Evolutionary conservation across 2,888 invertebrate species (phyloP).

Genomic region (Leptogaster cylindrica): DNA sequence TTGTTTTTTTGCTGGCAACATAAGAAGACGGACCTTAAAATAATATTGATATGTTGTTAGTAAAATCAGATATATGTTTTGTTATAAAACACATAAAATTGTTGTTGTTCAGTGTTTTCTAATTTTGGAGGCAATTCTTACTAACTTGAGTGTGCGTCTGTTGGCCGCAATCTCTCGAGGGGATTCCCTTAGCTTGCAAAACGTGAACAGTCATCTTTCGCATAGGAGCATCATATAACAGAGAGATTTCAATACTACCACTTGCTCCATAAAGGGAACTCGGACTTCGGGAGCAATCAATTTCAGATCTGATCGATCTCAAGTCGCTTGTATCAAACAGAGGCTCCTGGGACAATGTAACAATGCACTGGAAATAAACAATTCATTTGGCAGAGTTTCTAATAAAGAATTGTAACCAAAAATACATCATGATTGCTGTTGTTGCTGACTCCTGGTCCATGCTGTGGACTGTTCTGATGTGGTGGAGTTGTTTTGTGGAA

Average conservation of each 20-base stretch:
- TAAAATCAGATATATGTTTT: not conserved
- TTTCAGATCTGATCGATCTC: slow-evolving; percentile 60
- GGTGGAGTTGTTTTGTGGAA: slow-evolving; percentile 47
- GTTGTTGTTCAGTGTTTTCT: not conserved
- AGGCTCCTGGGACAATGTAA: slow-evolving; percentile 62
- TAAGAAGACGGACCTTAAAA: slow-evolving; percentile 80
- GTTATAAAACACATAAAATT: not conserved
- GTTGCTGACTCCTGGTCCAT: slow-evolving; percentile 66
- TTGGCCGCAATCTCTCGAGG: slow-evolving; percentile 71
- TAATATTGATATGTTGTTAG: slow-evolving; percentile 36
- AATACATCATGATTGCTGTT: slow-evolving; percentile 76
- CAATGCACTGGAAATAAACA: slow-evolving; percentile 62
- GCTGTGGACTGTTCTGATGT: slow-evolving; percentile 57
- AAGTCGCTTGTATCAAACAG: slow-evolving; percentile 61
- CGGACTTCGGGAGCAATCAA: slow-evolving; percentile 61
- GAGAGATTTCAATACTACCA: slow-evolving; percentile 84
- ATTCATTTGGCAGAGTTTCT: slow-evolving; percentile 3
- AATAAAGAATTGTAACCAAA: slow-evolving; percentile 50
- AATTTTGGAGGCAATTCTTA: not conserved
- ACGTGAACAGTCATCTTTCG: slow-evolving; percentile 92
- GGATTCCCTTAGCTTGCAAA: slow-evolving; percentile 83
- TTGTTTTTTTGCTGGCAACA: slow-evolving; percentile 91
- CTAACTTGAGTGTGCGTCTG: slow-evolving; percentile 72
- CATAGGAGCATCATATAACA: slow-evolving; percentile 89
- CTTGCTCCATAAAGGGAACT: slow-evolving; percentile 64